Evolutionary conservation across 2,113 vertebrate genomes (phyloP).

Genomic region (Lathamus discolor): DNA sequence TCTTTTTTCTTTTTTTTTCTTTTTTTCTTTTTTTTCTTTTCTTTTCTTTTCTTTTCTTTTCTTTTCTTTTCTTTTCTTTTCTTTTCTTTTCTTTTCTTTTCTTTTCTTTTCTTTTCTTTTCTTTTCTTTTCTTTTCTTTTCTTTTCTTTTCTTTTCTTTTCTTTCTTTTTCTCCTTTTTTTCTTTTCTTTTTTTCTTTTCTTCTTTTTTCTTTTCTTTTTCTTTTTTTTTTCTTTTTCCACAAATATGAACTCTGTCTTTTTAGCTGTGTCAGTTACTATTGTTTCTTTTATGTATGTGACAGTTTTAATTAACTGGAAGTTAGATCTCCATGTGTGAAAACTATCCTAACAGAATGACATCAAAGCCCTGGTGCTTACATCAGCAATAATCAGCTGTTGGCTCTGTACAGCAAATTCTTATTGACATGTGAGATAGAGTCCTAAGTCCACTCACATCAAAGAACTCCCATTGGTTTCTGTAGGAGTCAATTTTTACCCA

Average conservation of each 20-base stretch:
- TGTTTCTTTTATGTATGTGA: not conserved
- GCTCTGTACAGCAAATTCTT: not conserved
- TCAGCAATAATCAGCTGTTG: not conserved
- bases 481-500: not conserved
- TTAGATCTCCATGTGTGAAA: not conserved
- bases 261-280: not conserved
- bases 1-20: too few species aligned
- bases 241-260: not conserved
- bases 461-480: not conserved
- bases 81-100: too few species aligned
- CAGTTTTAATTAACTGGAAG: constrained; percentile 2
- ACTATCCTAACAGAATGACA: not conserved
- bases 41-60: too few species aligned
- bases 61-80: too few species aligned
- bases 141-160: too few species aligned
- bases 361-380: not conserved
- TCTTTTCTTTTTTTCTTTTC: too few species aligned
- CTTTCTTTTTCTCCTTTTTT: too few species aligned
- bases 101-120: too few species aligned
- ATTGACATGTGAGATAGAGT: not conserved
- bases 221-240: not conserved
- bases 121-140: too few species aligned
- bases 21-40: too few species aligned
- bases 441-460: not conserved
- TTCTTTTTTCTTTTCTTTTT: not conserved